Percentiles rank a stretch among this genome's conserved stretches.
Evolutionary conservation across 2,797 vertebrate species (phyloP).

Genomic region (Cossypha niveicapilla): DNA sequence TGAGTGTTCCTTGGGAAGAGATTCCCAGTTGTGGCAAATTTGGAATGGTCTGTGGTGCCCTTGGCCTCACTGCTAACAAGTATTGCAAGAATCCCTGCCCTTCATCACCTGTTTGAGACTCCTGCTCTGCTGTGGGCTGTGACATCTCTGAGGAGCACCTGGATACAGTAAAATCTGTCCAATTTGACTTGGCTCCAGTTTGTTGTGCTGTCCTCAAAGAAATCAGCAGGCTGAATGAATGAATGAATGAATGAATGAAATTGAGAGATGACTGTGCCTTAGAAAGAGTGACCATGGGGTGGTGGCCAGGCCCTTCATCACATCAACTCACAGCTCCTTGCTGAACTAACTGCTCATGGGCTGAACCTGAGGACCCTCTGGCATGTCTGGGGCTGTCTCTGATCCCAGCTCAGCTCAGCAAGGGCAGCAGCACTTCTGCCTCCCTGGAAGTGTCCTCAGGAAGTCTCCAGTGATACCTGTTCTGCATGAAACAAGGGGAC

Average conservation of each 20-base stretch:
- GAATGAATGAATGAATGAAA: too few relatives aligned
- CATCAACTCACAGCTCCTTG: not conserved
- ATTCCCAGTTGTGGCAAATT: not conserved
- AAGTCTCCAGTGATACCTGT: not conserved
- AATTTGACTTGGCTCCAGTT: not conserved
- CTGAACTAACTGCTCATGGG: not conserved
- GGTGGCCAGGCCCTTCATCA: not conserved
- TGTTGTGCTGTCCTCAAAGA: not conserved
- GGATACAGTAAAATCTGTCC: not conserved
- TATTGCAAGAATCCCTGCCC: not conserved
- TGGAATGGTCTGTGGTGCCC: not conserved
- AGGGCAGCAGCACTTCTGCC: not conserved
- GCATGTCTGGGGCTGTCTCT: not conserved
- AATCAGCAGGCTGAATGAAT: not conserved
- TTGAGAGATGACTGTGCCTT: not conserved
- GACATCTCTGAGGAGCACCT: not conserved
- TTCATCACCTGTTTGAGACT: not conserved
- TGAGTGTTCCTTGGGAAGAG: not conserved
- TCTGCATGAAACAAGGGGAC: not conserved
- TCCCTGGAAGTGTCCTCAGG: not conserved
- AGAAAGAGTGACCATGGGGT: accelerated
- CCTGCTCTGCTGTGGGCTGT: not conserved
- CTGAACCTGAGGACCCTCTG: not conserved
- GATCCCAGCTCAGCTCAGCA: not conserved
- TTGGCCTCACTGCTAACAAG: not conserved